Percentiles rank a stretch among this genome's conserved stretches.
These are phyloP conservation scores for Tragopan temminckii DNA, from an alignment of 2,797 vertebrate genomes.

Conservation along the genomic window DNA sequence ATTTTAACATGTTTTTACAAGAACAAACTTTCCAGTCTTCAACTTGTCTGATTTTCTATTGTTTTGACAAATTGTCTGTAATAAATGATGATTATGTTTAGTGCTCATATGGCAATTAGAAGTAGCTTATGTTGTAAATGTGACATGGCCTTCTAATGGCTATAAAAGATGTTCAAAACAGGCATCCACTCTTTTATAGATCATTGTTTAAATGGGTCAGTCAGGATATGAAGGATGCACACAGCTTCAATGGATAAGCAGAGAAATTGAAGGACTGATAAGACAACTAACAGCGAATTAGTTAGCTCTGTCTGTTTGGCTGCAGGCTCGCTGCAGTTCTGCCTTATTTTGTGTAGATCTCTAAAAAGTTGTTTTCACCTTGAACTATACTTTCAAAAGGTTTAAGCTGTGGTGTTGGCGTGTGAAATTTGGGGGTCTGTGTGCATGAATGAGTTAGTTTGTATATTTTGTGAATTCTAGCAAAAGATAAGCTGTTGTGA, in stretches of 20 bases:
- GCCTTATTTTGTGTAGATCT: not conserved
- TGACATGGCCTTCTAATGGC: constrained; percentile 27
- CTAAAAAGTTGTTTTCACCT: not conserved
- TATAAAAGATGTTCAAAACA: constrained; percentile 46
- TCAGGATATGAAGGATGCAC: not conserved
- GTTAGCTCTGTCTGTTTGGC: not conserved
- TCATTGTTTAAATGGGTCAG: constrained; percentile 9
- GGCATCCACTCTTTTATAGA: not conserved
- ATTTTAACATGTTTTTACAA: constrained; percentile 37
- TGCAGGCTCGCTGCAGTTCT: not conserved
- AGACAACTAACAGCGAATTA: constrained; percentile 25
- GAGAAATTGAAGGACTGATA: constrained; percentile 25
- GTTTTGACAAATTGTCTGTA: constrained; percentile 72
- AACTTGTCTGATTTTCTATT: constrained; percentile 36
- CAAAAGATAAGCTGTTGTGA: not conserved
- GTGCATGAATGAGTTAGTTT: not conserved
- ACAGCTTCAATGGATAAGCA: constrained; percentile 2
- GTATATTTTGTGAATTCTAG: not conserved
- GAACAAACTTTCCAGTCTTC: constrained; percentile 41
- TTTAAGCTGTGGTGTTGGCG: not conserved
- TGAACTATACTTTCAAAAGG: not conserved
- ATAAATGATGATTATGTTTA: constrained; percentile 55
- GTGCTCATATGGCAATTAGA: constrained; percentile 67
- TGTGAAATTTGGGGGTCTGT: not conserved
- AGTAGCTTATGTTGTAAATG: constrained; percentile 64